These are phyloP conservation scores for Anoplolepis gracilipes DNA, from an alignment of 1,140 invertebrate species.

Conservation along the genomic window DNA sequence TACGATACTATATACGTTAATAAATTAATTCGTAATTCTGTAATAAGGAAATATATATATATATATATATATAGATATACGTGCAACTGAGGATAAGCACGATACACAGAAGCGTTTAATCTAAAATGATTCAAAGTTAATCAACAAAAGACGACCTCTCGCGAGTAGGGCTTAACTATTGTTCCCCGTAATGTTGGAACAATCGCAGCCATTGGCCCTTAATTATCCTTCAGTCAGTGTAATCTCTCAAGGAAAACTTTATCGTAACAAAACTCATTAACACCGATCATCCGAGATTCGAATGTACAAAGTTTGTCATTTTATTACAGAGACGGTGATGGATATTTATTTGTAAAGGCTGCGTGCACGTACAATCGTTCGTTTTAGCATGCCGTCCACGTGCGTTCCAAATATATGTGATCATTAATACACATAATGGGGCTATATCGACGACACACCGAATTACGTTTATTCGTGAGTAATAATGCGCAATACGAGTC, in stretches of 20 bases:
- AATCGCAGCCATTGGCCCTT: slow-evolving; percentile 17
- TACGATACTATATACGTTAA: slow-evolving; percentile 3
- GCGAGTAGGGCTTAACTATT: slow-evolving; percentile 25
- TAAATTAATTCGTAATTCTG: slow-evolving; percentile 25
- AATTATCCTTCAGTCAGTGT: slow-evolving; percentile 9
- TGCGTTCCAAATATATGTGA: slow-evolving; percentile 4
- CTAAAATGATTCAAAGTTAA: slow-evolving; percentile 49
- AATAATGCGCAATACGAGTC: slow-evolving; percentile 53
- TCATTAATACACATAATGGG: slow-evolving; percentile 37
- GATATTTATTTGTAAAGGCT: background rate
- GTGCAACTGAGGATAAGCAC: background rate
- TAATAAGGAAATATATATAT: background rate
- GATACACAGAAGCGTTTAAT: slow-evolving; percentile 6
- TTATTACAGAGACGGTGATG: background rate
- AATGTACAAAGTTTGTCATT: slow-evolving; percentile 14
- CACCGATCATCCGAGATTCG: slow-evolving; percentile 43
- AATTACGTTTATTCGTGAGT: slow-evolving; percentile 43
- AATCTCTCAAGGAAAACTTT: slow-evolving; percentile 29
- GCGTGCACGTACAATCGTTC: background rate
- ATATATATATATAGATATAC: too few relatives aligned
- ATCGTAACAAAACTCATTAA: slow-evolving; percentile 46
- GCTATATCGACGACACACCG: slow-evolving; percentile 3
- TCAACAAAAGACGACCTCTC: background rate
- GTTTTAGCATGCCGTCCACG: background rate
- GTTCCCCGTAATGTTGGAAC: slow-evolving; percentile 44